Conservation (phyloP, 2,113 vertebrate species). For the Malurus alboscapulatus region DNA sequence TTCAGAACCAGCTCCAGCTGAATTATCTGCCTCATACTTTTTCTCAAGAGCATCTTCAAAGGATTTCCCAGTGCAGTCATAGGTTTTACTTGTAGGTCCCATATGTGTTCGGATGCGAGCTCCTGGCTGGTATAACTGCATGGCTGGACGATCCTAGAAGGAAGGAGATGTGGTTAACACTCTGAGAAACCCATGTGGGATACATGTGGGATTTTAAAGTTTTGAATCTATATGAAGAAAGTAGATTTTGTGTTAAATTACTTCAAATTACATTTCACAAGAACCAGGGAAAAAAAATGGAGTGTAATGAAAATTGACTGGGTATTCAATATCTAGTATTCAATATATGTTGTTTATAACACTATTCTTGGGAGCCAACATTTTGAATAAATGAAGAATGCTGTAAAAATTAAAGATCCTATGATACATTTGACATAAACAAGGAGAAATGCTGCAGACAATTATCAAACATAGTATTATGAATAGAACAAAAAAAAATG, state of each 20-base stretch:
- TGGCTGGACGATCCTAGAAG: slow-evolving; percentile 87
- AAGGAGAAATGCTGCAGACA: background rate
- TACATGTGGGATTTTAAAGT: background rate
- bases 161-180: slow-evolving; percentile 35
- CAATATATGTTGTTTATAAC: background rate
- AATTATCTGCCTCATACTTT: slow-evolving; percentile 74
- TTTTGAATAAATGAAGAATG: background rate
- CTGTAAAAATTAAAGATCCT: background rate
- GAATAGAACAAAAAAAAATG: background rate
- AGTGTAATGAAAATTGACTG: background rate
- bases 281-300: background rate
- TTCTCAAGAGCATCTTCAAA: slow-evolving; percentile 75
- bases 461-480: background rate
- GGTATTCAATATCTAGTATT: background rate
- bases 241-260: background rate
- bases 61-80: slow-evolving; percentile 73
- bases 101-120: slow-evolving; percentile 80
- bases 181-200: background rate
- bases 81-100: slow-evolving; percentile 80
- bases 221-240: background rate
- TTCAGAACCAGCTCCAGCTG: slow-evolving; percentile 74
- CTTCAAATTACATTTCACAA: background rate
- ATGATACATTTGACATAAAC: background rate
- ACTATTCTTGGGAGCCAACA: slow-evolving; percentile 42
- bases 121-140: slow-evolving; percentile 92